Base-by-base conservation (phyloP, 2,888 invertebrate species). In the Lysandra coridon region DNA sequence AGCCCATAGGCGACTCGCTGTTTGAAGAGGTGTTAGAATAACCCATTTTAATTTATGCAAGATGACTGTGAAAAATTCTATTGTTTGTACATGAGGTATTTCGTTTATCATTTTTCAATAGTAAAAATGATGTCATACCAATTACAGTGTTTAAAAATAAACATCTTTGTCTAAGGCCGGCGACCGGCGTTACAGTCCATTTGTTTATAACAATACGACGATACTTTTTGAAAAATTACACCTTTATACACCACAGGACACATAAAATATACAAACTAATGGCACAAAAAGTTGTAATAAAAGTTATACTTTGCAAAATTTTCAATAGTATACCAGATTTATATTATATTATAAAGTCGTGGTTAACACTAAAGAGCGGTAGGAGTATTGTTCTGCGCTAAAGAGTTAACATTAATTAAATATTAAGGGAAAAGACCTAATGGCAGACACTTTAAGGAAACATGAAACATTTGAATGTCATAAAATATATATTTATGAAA, bases 121-220 rank as follows among this genome's bases (percentile, higher is more conserved):
- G n/a, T n/a, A 44, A 44, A 44, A 73, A 33, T 79, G 79, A 79
- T 57, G 79, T 79, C 73, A 79, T 79, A 30, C 69, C 79, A 69
- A 62, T 74, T 74, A 57, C 33, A 57, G 33, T 76, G 57, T 79
- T 78, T 53, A 80, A 81, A 80, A 78, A 80, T 81, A 81, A 82
- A 81, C 60, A 64, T 78, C 44, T 83, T 85, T 86, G 88, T 88
- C 86, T 87, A 87, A 85, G 85, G 82, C 87, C 90, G 90, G 91
- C 86, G 88, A 83, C 87, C 90, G 90, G 91, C 86, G 88, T 84
- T 86, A 87, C 88, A 87, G 87, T 85, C 86, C 84, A 88, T 90
- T 91, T 87, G 80, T 69, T 87, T 86, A 84, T 90, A 86, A 92
- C 92, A 92, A 92, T 91, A 83, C 89, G 85, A 86, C 86, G 87